phyloP scores from a whole-genome alignment of 1,140 invertebrate genomes.

The Caenorhabditis brenneri region DNA sequence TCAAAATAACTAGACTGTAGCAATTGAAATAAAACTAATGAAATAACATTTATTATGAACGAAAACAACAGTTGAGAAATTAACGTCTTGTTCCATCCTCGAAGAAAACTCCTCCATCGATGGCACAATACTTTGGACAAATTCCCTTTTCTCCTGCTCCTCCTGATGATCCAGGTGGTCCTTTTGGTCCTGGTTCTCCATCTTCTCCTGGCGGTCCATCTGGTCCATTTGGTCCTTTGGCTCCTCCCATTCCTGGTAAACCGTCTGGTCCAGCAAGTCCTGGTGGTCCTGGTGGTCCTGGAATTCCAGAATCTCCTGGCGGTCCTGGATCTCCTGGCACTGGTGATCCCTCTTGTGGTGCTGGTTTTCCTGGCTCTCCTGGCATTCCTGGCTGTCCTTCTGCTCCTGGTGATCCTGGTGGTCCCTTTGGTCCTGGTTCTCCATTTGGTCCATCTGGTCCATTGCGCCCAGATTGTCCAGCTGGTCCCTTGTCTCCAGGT shows the following conservation, averaged over 20 bases:
- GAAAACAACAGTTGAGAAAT: background rate
- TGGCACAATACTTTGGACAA: slow-evolving; percentile 42
- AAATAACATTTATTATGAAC: background rate
- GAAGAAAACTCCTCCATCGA: slow-evolving; percentile 45
- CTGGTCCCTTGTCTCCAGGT: slow-evolving; percentile 13
- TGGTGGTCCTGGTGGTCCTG: slow-evolving; percentile 34
- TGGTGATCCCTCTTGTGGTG: slow-evolving; percentile 31
- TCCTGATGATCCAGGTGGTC: slow-evolving; percentile 30
- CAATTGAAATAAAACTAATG: background rate
- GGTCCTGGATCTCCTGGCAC: slow-evolving; percentile 35
- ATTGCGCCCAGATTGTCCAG: slow-evolving; percentile 7
- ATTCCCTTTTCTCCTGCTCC: slow-evolving; percentile 34
- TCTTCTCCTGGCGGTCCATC: slow-evolving; percentile 26
- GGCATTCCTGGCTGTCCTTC: slow-evolving; percentile 31
- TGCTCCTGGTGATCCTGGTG: slow-evolving; percentile 22
- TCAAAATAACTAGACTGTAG: background rate
- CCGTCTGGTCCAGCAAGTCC: slow-evolving; percentile 21
- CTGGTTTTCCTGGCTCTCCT: slow-evolving; percentile 31
- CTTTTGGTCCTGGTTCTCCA: slow-evolving; percentile 27
- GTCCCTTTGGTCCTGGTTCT: slow-evolving; percentile 34
- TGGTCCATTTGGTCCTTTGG: slow-evolving; percentile 21
- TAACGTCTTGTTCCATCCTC: slow-evolving; percentile 26
- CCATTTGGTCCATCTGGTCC: slow-evolving; percentile 26
- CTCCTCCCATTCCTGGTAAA: slow-evolving; percentile 10
- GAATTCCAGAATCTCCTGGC: slow-evolving; percentile 34